Base-by-base conservation (phyloP, 1,140 invertebrate genomes). In the Oncopodura yosiiana region DNA sequence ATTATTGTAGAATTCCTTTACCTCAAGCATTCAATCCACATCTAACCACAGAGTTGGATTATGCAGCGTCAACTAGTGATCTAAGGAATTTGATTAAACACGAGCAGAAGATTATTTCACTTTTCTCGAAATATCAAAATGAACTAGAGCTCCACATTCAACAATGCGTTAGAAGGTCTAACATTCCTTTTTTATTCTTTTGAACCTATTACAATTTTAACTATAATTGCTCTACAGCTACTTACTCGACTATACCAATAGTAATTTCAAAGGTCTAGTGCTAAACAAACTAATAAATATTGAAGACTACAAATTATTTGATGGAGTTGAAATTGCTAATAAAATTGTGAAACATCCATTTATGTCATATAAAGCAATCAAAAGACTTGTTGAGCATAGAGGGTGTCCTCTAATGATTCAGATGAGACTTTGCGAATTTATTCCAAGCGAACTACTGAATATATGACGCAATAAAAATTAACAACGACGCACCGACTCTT, bases 301-400 rank as follows among this genome's bases (percentile, higher is more conserved):
- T 30, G 26, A 27, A 43, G 30, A 34, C 3, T 8, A 12, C 3
- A n/a, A 3, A 9, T 29, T 32, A 8, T 8, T 55, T 12, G 45
- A 55, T 9, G 21, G 34, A 1, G 46, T 37, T n/a, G 4, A 3
- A 0, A 30, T 55, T 21, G 53, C 27, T 8, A 16, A 34, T 32
- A 37, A 55, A 21, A 27, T 34, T 18, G 26, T 42, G n/a, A 49
- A 49, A 19, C 53, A 55, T 49, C 44, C 53, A 2, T 24, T 55
- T 27, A 49, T 42, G 19, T 39, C 53, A 19, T 55, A 46, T 24
- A 43, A 27, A 24, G 27, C 36, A 26, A 49, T 55, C 1, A 6
- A 45, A 24, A 29, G 53, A 42, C 29, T 49, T 41, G 45, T 49
- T 1, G n/a, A n/a, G n/a, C n/a, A n/a, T n/a, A n/a, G n/a, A n/a